Base-by-base conservation (phyloP, 2,113 vertebrate genomes). In the Eptatretus burgeri region DNA sequence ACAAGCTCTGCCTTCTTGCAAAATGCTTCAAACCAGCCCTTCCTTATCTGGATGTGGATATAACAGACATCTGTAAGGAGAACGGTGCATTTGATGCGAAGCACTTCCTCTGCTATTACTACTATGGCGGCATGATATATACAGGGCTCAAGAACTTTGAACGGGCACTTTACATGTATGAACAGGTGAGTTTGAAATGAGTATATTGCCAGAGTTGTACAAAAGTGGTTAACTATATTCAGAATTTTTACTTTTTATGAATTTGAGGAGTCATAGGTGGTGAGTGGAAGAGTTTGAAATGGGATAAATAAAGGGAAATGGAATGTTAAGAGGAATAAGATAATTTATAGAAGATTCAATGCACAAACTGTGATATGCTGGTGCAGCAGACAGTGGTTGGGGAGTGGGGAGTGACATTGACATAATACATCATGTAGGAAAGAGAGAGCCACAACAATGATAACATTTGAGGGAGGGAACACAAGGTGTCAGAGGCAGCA, bases 11-110 rank as follows among this genome's bases (percentile, higher is more conserved):
- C 79, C 82, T 98, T 76, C 79, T 98, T 78, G 86, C 91, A 51
- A 95, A 94, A 80, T 94, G 87, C 74, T 98, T 98, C 79, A 98
- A 95, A 75, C 89, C 87, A 51, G 86, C 79, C 60, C 81, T 95
- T 66, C 83, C 84, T 2, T 95, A 93, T 76, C 77, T 98, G 75
- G 89, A 98, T 65, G 76, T 93, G 76, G 91, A 98, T 75, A 98
- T 98, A 87, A 93, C 93, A 84, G 91, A 98, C 76, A 95, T 98
- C 74, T 98, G 91, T 76, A 98, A 98, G 75, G 91, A 98, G 74
- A 95, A 95, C 17, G 89, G 91, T 62, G 85, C 91, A 60, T 95
- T 91, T n/a, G 91, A 98, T 66, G 87, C 91, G 65, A 95, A 86
- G 78, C 89, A 93, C 79, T 98, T 98, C 78, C 75, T 95, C 73